Base-by-base conservation (phyloP, 2,113 vertebrate genomes). In the Chascanopsetta lugubris region DNA sequence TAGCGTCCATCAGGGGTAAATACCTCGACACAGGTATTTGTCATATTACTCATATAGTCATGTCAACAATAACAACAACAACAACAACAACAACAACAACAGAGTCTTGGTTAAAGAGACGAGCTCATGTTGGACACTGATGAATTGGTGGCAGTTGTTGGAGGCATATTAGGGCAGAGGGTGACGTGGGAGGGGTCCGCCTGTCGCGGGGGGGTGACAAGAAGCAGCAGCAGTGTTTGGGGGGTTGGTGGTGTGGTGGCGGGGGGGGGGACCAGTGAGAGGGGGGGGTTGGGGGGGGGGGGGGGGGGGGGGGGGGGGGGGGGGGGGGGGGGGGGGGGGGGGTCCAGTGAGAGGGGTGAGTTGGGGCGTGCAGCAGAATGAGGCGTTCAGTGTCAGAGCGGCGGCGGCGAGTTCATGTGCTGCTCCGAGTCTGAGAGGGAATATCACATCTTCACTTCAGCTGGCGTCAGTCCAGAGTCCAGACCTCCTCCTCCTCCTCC, bases 71-170 rank as follows among this genome's bases (percentile, higher is more conserved):
- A n/a, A n/a, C n/a, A 7, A 42, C 1, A 17, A 2, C 5, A 12
- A 15, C 13, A 30, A 30, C 4, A 30, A 30, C 29, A 38, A 38
- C 9, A 17, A 6, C 36, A 17, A 6, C 36, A 5, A 15, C n/a
- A 17, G 38, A n/a, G 1, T 7, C 15, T 17, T 17, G 15, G 42
- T 45, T 1, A 53, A 69, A 57, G 57, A 66, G 43, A 1, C 8
- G 51, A 54, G 58, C 80, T 36, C 69, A 68, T 67, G 59, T 72
- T 82, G 63, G 88, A 87, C 90, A 68, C 82, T 90, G 89, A 92
- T 82, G 85, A 86, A 92, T 92, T 75, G 83, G 86, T 81, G 75
- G 75, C 91, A 93, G 92, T 93, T 92, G 90, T 77, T 89, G 71
- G 68, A 91, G 88, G 81, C 90, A 88, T 86, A 90, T 92, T 91